Conservation (phyloP, 2,797 vertebrate genomes). For the Dermochelys coriacea region DNA sequence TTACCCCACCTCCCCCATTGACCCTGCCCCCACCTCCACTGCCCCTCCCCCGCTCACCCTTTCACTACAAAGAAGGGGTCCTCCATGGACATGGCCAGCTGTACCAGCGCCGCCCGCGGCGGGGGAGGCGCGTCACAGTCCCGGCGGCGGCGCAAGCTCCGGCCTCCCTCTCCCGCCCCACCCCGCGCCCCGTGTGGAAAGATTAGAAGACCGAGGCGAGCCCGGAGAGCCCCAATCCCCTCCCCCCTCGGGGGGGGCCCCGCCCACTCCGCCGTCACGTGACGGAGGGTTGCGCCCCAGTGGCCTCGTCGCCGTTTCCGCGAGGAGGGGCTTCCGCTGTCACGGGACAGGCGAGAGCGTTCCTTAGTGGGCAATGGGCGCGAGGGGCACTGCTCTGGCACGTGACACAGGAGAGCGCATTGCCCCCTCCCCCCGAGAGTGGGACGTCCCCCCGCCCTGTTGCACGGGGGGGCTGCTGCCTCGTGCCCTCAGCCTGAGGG, state of each 20-base stretch:
- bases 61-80: conserved; percentile 99
- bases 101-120: background rate
- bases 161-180: background rate
- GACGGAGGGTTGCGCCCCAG: background rate
- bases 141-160: background rate
- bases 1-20: background rate
- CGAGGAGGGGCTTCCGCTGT: background rate
- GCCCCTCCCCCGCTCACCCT: conserved; percentile 84
- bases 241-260: background rate
- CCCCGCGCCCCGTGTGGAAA: background rate
- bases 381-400: background rate
- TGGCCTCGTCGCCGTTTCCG: background rate
- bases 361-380: too few species aligned
- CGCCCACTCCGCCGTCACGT: background rate
- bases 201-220: background rate
- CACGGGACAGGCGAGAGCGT: background rate
- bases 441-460: too few species aligned
- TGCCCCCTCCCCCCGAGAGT: background rate
- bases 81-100: conserved; percentile 93
- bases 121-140: background rate
- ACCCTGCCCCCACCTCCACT: background rate
- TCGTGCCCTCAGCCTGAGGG: background rate
- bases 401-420: background rate
- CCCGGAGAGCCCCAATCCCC: background rate
- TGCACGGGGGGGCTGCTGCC: background rate